Evolutionary conservation across 2,797 vertebrate species (phyloP).

Genomic region (Gephyroberyx darwinii): DNA sequence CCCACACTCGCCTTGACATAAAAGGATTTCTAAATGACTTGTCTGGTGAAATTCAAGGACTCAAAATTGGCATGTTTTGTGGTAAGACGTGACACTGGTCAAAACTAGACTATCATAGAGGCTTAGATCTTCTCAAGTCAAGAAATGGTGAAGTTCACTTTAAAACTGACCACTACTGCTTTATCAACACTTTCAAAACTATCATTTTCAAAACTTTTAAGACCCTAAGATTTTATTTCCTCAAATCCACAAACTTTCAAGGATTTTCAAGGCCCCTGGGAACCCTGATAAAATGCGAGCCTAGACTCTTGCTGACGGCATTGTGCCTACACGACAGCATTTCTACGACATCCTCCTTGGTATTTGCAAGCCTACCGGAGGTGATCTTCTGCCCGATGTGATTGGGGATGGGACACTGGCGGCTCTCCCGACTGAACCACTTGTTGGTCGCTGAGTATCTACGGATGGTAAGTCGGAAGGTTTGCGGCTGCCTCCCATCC

Average conservation of each 20-base stretch:
- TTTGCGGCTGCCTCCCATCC: constrained; percentile 88
- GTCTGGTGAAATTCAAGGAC: no score
- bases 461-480: constrained; percentile 85
- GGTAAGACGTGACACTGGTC: no score
- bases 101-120: no score
- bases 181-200: no score
- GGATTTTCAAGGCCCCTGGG: not conserved
- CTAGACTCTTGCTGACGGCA: not conserved
- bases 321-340: not conserved
- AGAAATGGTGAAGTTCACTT: no score
- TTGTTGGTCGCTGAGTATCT: constrained; percentile 76
- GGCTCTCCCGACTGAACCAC: constrained; percentile 86
- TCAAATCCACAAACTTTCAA: not conserved
- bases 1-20: no score
- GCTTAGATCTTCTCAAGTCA: no score
- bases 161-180: no score
- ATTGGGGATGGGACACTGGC: constrained; percentile 87
- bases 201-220: not conserved
- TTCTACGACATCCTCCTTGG: not conserved
- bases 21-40: no score
- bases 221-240: not conserved
- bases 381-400: constrained; percentile 82
- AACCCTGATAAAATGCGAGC: not conserved
- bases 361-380: constrained; percentile 73
- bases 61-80: no score